Conservation (phyloP, 2,888 invertebrate genomes). For the Machimus rusticus region DNA sequence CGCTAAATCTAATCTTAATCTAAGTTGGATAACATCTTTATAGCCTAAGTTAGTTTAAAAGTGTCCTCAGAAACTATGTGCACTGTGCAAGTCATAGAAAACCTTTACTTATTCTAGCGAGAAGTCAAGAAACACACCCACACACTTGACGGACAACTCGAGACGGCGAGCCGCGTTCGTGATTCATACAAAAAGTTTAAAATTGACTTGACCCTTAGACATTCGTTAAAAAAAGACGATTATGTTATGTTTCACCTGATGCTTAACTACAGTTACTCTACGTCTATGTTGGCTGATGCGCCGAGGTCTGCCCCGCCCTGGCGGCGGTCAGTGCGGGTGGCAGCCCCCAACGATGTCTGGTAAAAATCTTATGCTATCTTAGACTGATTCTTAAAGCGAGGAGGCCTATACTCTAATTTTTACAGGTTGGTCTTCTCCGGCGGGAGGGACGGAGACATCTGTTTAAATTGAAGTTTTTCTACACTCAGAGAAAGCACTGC, state of each 20-base stretch:
- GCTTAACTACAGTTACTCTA: neutral
- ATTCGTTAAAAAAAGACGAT: conserved; percentile 16
- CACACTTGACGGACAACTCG: neutral
- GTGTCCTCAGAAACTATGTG: neutral
- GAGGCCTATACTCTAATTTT: neutral
- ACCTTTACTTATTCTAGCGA: neutral
- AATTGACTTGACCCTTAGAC: conserved; percentile 11
- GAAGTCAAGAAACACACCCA: conserved; percentile 1
- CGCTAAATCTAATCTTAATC: neutral
- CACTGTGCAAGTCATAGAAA: conserved; percentile 12
- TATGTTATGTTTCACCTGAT: neutral
- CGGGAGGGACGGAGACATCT: conserved; percentile 16
- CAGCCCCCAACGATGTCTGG: conserved; percentile 2
- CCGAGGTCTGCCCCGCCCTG: neutral
- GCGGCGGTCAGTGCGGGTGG: neutral
- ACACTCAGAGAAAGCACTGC: neutral
- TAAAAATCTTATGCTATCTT: conserved; percentile 17
- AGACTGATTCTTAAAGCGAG: neutral
- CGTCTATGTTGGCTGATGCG: neutral
- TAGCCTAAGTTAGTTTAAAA: neutral
- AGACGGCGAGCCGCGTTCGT: neutral
- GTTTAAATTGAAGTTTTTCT: conserved; percentile 32
- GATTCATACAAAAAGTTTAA: conserved; percentile 13
- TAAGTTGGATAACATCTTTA: neutral
- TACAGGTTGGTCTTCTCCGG: conserved; percentile 10